A percentile compares a stretch with the other conserved stretches of the same genome.
phyloP scores from a whole-genome alignment of 2,797 vertebrate species.

The Sparus aurata region DNA sequence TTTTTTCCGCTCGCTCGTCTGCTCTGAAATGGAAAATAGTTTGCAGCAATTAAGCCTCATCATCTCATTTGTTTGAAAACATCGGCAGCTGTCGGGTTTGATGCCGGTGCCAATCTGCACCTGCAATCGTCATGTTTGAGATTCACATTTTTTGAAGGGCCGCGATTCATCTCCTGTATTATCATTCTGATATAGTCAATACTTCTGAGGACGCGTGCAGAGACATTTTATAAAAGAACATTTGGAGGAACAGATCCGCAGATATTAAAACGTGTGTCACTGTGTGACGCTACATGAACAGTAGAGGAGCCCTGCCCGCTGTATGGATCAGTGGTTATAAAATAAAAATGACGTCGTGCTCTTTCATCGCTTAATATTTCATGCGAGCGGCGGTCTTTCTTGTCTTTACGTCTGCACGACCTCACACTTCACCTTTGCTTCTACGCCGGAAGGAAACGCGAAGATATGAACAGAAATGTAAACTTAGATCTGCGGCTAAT shows the following conservation, averaged over 20 bases:
- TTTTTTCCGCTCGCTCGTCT: neutral
- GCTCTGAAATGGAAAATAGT: slow-evolving; percentile 40
- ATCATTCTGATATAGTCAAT: neutral
- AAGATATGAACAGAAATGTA: neutral
- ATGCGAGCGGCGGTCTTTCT: slow-evolving; percentile 11
- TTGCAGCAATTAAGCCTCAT: slow-evolving; percentile 42
- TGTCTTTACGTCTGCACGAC: slow-evolving; percentile 12
- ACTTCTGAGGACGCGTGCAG: neutral
- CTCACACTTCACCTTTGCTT: neutral
- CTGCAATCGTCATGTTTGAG: slow-evolving; percentile 15
- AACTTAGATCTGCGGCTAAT: neutral
- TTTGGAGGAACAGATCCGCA: neutral
- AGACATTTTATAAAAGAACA: neutral
- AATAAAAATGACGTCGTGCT: slow-evolving; percentile 23
- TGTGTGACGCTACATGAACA: slow-evolving; percentile 3
- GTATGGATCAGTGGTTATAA: slow-evolving; percentile 25
- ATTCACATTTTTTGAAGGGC: slow-evolving; percentile 1
- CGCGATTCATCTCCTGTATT: neutral
- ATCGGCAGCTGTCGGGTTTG: slow-evolving; percentile 53
- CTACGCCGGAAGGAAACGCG: neutral
- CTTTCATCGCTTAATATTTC: slow-evolving; percentile 42
- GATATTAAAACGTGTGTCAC: neutral
- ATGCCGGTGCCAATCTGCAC: neutral
- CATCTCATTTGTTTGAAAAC: slow-evolving; percentile 46
- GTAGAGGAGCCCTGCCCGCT: neutral